Evolutionary conservation across 2,113 vertebrate species (phyloP), one percentile per base, ranked within the genome.

Genomic region (Myiozetetes cayanensis): DNA sequence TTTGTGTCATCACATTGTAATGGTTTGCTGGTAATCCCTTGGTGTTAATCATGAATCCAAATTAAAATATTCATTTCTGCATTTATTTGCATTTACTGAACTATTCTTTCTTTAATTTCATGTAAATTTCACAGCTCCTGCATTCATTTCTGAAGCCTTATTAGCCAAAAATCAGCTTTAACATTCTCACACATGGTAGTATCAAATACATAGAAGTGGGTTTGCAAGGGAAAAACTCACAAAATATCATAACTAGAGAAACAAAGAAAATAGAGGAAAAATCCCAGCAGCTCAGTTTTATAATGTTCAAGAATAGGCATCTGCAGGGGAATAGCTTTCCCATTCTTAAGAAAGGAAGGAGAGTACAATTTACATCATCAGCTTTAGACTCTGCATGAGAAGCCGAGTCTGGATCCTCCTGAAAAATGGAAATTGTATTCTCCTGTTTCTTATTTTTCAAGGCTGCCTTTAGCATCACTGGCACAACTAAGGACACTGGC

Each of bases 1-100:
- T 97, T 97, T 97, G 77, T 97, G 93, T 97, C 97, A 96, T 97
- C 96, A 84, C 89, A 90, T 94, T 96, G 89, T 96, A 95, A 96
- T 96, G 91, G 96, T 94, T 94, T 97, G 94, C 91, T 97, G 89
- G 92, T 97, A 96, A 96, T 97, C 91, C 95, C 95, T 85, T 96
- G 91, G 91, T 85, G 43, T 92, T 97, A 98, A 98, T 97, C 97
- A 97, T 55, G 94, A 87, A 96, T 97, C 91, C 92, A 96, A 98
- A 98, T 97, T 98, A 96, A 97, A 98, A 98, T 97, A 96, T 96
- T 98, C 79, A 7, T 97, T 97, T 97, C 96, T 97, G 96, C 97
- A 97, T 97, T 96, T 98, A 98, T 98, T 98, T 98, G 97, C 98
- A 98, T 98, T 97, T 97, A 61, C 89, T 94, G 82, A 96, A 97